Evolutionary conservation across 2,888 invertebrate species (phyloP).

Genomic region (Pherbina coryleti): DNA sequence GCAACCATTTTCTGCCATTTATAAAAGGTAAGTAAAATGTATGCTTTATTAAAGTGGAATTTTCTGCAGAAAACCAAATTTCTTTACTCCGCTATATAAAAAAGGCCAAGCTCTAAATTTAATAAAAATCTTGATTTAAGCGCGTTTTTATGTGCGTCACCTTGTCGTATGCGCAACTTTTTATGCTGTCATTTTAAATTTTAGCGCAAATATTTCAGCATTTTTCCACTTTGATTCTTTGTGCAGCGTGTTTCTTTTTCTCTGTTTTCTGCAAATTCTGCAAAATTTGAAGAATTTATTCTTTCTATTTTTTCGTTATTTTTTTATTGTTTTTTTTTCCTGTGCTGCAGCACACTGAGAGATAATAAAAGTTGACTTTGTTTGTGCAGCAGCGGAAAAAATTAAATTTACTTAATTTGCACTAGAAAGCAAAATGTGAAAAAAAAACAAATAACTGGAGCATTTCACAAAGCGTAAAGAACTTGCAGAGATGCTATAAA

Average conservation of each 20-base stretch:
- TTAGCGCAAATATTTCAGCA: not conserved
- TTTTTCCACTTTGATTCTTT: not conserved
- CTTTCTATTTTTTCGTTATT: no score
- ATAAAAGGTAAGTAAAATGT: no score
- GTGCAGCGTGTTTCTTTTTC: not conserved
- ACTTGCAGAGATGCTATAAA: not conserved
- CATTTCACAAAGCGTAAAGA: no score
- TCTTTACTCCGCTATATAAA: no score
- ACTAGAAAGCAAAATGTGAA: not conserved
- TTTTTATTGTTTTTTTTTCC: not conserved
- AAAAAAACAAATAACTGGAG: no score
- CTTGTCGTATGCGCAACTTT: not conserved
- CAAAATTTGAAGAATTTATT: conserved; percentile 9
- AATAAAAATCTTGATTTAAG: not conserved
- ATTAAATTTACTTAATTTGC: conserved; percentile 26
- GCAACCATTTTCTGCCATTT: no score
- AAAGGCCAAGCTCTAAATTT: no score
- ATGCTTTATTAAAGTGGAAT: no score
- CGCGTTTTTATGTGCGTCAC: not conserved
- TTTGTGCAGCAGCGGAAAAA: not conserved
- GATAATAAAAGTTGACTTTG: conserved; percentile 5
- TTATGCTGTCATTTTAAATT: not conserved
- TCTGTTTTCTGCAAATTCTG: not conserved
- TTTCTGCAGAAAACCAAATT: no score
- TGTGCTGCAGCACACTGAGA: not conserved